Evolutionary conservation across 2,888 invertebrate species (phyloP).

Genomic region (Drosophila neonasuta): DNA sequence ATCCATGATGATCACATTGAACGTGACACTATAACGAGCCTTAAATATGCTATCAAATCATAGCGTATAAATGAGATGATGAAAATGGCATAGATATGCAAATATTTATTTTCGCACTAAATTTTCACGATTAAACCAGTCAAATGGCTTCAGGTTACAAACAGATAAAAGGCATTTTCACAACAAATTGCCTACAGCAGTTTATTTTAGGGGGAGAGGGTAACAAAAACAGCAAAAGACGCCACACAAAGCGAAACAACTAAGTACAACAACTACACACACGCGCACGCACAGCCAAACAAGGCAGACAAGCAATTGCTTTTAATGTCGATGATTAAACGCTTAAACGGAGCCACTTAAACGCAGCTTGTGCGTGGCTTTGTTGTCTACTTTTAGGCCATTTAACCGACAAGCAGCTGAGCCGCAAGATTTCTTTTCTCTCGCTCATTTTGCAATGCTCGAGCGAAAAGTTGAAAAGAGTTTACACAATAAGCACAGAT

Average conservation of each 20-base stretch:
- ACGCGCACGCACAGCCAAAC: neutral
- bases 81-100: constrained; percentile 43
- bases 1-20: neutral
- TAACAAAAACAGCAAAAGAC: constrained; percentile 14
- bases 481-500: constrained; percentile 40
- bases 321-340: constrained; percentile 68
- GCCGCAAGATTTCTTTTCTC: constrained; percentile 13
- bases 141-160: constrained; percentile 32
- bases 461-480: constrained; percentile 44
- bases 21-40: constrained; percentile 3
- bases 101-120: constrained; percentile 52
- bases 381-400: constrained; percentile 69
- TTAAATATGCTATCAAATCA: neutral
- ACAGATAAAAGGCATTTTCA: constrained; percentile 17
- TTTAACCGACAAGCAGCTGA: constrained; percentile 52
- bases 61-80: constrained; percentile 8
- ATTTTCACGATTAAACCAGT: constrained; percentile 31
- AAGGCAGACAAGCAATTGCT: constrained; percentile 60
- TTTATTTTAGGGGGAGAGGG: constrained; percentile 6
- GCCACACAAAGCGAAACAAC: constrained; percentile 31
- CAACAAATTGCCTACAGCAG: constrained; percentile 36
- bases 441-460: constrained; percentile 20
- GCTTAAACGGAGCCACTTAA: constrained; percentile 57
- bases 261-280: constrained; percentile 14
- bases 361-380: constrained; percentile 49